Conservation (phyloP, 1,140 invertebrate genomes). For the Solenopsis fugax region DNA sequence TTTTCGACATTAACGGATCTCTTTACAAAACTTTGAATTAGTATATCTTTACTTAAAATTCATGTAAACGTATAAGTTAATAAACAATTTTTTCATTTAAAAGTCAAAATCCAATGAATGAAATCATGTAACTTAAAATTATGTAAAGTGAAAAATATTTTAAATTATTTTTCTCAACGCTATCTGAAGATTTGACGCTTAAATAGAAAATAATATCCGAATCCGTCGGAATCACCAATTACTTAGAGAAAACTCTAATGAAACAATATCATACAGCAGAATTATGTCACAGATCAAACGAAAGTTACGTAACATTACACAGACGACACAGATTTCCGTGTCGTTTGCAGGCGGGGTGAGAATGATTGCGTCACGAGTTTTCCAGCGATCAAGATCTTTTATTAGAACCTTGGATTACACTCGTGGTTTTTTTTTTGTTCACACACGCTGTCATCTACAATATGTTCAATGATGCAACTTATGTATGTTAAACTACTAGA, state of each 20-base stretch:
- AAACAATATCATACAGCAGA: neutral
- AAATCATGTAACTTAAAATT: too few relatives aligned
- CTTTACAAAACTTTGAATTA: too few relatives aligned
- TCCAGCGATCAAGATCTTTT: constrained; percentile 73
- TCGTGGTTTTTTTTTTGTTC: constrained; percentile 50
- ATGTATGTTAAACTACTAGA: constrained; percentile 66
- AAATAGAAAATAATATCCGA: too few relatives aligned
- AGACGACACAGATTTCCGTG: neutral
- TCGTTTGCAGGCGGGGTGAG: neutral
- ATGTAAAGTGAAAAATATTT: too few relatives aligned
- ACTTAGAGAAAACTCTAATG: neutral
- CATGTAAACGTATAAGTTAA: too few relatives aligned
- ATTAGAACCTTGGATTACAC: constrained; percentile 76
- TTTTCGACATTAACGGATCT: too few relatives aligned
- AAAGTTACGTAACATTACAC: neutral
- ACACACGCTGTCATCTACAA: constrained; percentile 65
- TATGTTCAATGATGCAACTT: constrained; percentile 64
- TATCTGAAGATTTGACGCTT: too few relatives aligned
- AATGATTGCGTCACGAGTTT: neutral
- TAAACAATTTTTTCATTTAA: too few relatives aligned
- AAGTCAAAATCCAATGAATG: too few relatives aligned
- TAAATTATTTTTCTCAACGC: too few relatives aligned
- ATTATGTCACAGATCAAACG: neutral
- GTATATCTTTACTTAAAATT: too few relatives aligned
- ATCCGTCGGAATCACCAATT: neutral